Evolutionary conservation across 2,888 invertebrate genomes (phyloP).

Genomic region (Andrena chrysosceles): DNA sequence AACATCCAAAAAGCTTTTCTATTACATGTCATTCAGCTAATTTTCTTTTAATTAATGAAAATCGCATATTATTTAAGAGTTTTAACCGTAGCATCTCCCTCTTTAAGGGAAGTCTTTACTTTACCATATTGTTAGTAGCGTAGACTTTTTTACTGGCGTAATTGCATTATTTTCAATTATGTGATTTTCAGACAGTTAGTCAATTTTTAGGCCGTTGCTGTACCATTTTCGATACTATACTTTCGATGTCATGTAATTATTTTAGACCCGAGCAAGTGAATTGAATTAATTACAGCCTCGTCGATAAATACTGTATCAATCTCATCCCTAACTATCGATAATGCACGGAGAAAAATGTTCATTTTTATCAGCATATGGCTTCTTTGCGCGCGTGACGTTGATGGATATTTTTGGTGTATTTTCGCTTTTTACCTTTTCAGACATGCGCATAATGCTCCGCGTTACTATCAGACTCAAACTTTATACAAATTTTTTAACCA

Average conservation of each 20-base stretch:
- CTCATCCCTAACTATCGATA: constrained; percentile 31
- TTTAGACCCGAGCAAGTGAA: background rate
- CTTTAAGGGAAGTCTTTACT: too few species aligned
- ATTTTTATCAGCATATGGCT: constrained; percentile 31
- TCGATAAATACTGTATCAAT: constrained; percentile 8
- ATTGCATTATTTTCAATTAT: too few species aligned
- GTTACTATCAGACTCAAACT: background rate
- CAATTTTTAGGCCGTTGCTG: too few species aligned
- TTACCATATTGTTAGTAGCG: too few species aligned
- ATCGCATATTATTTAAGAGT: too few species aligned
- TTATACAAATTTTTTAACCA: background rate
- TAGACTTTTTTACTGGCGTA: too few species aligned
- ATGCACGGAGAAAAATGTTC: constrained; percentile 61
- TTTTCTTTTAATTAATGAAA: too few species aligned
- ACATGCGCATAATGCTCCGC: background rate
- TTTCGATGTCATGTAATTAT: background rate
- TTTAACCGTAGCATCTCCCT: too few species aligned
- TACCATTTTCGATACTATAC: background rate
- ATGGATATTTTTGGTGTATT: background rate
- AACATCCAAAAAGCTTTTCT: too few species aligned
- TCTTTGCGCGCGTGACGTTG: constrained; percentile 4
- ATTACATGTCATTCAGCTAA: too few species aligned
- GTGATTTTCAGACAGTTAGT: too few species aligned
- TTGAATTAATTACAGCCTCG: background rate
- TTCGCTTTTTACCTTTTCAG: constrained; percentile 29